Base-by-base conservation (phyloP, 1,140 invertebrate species). In the Adelges cooleyi region DNA sequence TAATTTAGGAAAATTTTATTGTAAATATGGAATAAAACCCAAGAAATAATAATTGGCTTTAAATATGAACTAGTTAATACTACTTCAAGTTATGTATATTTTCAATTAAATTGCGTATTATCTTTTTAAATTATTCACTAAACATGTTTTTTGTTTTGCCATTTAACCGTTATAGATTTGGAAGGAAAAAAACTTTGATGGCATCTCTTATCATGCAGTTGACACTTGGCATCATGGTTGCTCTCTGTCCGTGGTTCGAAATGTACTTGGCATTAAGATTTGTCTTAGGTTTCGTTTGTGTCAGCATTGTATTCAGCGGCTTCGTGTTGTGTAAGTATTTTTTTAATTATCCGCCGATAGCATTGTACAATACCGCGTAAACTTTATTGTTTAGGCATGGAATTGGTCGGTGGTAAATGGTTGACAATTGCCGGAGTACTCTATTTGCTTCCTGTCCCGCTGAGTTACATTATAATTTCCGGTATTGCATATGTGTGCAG, bases 371-470 rank as follows among this genome's bases (percentile, higher is more conserved):
- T 33, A 6, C 29, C 11, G 29, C 5, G 29, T 33, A 6, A 5
- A 33, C 11, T 33, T 65, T 33, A 66, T 9, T 40, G 25, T 44
- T 27, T 54, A 67, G 81, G 82, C 33, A 83, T 86, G 66, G 85
- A 86, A 71, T 73, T 85, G 29, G 84, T 86, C n/a, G 83, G 84
- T 25, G 84, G 84, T 17, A 82, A 84, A 68, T 86, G 85, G 84
- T 77, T 85, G 23, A 85, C 84, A 0, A 81, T 86, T 62, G 80
- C 83, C 22, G 84, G 84, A 67, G 83, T 86, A 49, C 85, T 82
- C 68, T 86, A 86, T 74, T 79, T 85, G 70, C 85, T 86, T 71
- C 84, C 84, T 29, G 77, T 85, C 50, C 82, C 84, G 5, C 71
- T 86, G 15, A 85, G 85, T 10, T 86, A 90, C 68, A 83, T 88